Conservation (phyloP, 2,888 invertebrate species). For the Chymomyza amoena region DNA sequence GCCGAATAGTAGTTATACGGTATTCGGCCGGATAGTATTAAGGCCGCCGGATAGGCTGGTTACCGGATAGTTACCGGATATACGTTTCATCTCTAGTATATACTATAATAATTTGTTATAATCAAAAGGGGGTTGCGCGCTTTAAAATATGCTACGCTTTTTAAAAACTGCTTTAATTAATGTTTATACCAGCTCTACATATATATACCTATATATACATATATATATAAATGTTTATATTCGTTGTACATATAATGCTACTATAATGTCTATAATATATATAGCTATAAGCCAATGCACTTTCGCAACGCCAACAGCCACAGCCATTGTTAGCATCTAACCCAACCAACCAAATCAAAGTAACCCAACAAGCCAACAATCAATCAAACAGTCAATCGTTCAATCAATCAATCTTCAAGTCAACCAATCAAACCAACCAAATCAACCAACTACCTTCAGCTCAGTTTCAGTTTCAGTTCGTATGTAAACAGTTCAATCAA, state of each 20-base stretch:
- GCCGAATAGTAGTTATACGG: no score
- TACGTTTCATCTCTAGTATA: no score
- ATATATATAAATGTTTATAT: background rate
- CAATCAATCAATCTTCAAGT: background rate
- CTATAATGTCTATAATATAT: background rate
- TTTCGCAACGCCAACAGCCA: constrained; percentile 32
- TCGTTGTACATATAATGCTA: background rate
- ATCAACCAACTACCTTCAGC: constrained; percentile 16
- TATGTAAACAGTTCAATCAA: background rate
- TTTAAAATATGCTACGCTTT: constrained; percentile 4
- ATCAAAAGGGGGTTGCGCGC: background rate
- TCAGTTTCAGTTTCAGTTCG: background rate
- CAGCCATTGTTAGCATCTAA: background rate
- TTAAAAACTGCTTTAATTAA: constrained; percentile 16
- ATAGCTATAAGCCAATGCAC: constrained; percentile 22
- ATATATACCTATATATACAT: constrained; percentile 21
- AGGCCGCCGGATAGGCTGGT: no score
- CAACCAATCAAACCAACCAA: constrained; percentile 22
- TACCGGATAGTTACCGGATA: no score
- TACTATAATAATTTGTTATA: background rate
- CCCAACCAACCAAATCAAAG: background rate
- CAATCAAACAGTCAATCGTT: background rate
- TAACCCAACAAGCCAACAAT: constrained; percentile 5
- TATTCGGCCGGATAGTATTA: no score
- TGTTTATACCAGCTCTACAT: constrained; percentile 12